Evolutionary conservation across 2,888 invertebrate genomes (phyloP), one percentile per base, ranked within the genome.

Genomic region (Eristalis intricaria): DNA sequence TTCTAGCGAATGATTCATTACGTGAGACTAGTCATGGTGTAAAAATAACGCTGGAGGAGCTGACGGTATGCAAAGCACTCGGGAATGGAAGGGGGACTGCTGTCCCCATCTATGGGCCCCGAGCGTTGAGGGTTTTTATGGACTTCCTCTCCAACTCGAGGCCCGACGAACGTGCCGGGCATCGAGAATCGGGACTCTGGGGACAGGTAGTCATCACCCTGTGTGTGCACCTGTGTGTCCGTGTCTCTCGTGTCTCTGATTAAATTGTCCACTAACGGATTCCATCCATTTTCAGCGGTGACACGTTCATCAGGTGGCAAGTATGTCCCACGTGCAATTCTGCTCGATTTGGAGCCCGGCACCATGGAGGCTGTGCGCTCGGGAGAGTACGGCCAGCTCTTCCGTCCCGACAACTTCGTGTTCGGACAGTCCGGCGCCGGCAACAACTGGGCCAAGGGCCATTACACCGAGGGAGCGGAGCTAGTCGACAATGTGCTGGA

Each of bases 311-410:
- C 95, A 89, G 95, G 95, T 22, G 96, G 96, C 58, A 96, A 96
- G 93, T 96, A 96, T 93, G 96, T 96, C 71, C 96, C 96, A n/a
- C 94, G 96, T 88, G 96, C 96, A 76, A 95, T 96, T 89, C 93
- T 96, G 4, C 94, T 96, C 74, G 96, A 96, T 91, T 93, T 97
- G 93, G 96, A 97, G 92, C 96, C 96, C 0, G 96, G 96, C 66
- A 97, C 96, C 89, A 98, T 98, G 98, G 98, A 98, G 94, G 96
- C 97, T 70, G 97, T 98, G 70, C 95, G 97, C 89, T 97, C 97
- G 84, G 97, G 97, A 69, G 95, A 94, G 74, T 97, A 96, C 93
- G 98, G 98, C n/a, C 96, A 96, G 91, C 95, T 98, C 86, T 98
- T 98, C 95, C 95, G 97, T 71, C 98, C 98, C 11, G 97, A 98